These are phyloP conservation scores for Lethrus apterus DNA, from an alignment of 1,140 invertebrate genomes.

Conservation along the genomic window DNA sequence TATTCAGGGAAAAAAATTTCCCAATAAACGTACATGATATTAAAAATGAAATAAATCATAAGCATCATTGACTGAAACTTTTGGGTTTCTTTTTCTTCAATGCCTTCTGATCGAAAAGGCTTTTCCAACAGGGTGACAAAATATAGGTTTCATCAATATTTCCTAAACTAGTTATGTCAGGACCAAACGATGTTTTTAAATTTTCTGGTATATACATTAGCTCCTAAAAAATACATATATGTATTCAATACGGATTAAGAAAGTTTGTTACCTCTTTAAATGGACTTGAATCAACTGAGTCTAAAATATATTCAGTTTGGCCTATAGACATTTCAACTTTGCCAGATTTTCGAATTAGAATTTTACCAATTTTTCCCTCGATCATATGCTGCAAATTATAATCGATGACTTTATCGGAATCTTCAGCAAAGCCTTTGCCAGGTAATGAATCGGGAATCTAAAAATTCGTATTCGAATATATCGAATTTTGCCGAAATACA, in stretches of 20 bases:
- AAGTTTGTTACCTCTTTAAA: constrained; percentile 6
- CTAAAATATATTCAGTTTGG: constrained; percentile 4
- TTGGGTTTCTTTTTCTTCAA: neutral
- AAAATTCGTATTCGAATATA: neutral
- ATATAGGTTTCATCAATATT: constrained; percentile 10
- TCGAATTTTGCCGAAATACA: neutral
- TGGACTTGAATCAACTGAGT: constrained; percentile 1
- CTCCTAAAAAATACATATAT: constrained; percentile 5
- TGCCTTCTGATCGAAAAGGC: neutral
- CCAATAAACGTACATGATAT: too few species aligned
- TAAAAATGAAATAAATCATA: too few species aligned
- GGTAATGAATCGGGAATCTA: constrained; percentile 9
- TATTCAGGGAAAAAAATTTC: too few species aligned
- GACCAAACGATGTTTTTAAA: neutral
- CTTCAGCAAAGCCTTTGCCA: constrained; percentile 5
- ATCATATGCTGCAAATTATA: constrained; percentile 9
- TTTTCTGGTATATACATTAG: neutral
- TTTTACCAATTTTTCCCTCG: constrained; percentile 8
- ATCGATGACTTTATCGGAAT: constrained; percentile 3
- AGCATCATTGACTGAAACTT: too few species aligned
- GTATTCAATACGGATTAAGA: neutral
- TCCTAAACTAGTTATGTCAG: neutral
- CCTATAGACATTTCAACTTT: constrained; percentile 2
- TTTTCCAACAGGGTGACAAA: constrained; percentile 9
- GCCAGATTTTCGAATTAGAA: constrained; percentile 4